Evolutionary conservation across 2,888 invertebrate genomes (phyloP).

Genomic region (Lacanobia oleracea): DNA sequence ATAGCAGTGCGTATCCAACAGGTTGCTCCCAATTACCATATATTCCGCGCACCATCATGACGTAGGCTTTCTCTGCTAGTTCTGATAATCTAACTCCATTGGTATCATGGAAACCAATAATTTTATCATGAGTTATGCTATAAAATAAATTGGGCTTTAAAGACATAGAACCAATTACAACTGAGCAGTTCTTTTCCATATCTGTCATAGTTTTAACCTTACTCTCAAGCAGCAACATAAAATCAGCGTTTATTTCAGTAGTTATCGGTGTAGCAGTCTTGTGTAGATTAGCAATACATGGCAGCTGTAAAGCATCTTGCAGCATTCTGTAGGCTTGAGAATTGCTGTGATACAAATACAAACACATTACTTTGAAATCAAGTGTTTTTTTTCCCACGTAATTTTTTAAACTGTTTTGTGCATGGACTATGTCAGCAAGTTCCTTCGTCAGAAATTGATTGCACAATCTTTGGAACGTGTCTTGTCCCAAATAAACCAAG

Average conservation of each 20-base stretch:
- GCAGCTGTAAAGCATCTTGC: constrained; percentile 49
- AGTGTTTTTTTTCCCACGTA: constrained; percentile 26
- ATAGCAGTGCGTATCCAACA: constrained; percentile 59
- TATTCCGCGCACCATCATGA: constrained; percentile 64
- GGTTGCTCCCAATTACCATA: constrained; percentile 63
- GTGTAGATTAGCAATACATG: constrained; percentile 38
- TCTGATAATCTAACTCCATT: constrained; percentile 54
- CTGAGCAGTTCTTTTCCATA: constrained; percentile 60
- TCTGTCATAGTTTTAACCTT: constrained; percentile 48
- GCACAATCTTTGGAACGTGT: constrained; percentile 46
- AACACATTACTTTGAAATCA: constrained; percentile 51
- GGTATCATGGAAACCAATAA: constrained; percentile 67
- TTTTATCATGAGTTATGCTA: constrained; percentile 58
- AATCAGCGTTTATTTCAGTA: constrained; percentile 49
- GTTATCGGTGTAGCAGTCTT: constrained; percentile 39
- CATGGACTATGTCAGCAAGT: constrained; percentile 55
- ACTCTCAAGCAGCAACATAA: constrained; percentile 53
- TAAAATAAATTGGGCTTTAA: constrained; percentile 63
- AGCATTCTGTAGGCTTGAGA: constrained; percentile 63
- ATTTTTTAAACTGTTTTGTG: constrained; percentile 45
- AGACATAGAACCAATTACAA: constrained; percentile 48
- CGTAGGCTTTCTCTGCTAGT: constrained; percentile 61
- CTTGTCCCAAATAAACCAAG: constrained; percentile 14
- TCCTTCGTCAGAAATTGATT: constrained; percentile 48
- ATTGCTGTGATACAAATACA: constrained; percentile 61